Conservation (phyloP, 1,140 invertebrate species). For the Pantala flavescens region DNA sequence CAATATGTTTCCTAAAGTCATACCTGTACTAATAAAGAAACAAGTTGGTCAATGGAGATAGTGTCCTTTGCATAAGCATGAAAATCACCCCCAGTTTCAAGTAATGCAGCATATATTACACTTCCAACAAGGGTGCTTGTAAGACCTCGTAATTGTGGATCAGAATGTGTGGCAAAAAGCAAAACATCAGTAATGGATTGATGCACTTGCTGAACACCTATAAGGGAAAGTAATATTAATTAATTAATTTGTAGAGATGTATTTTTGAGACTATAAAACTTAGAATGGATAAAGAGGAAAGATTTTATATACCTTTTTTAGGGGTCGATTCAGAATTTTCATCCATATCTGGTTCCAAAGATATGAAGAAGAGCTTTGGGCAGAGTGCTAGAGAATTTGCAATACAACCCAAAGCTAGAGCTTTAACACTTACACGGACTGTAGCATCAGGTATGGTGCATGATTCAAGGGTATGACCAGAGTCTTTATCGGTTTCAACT, state of each 20-base stretch:
- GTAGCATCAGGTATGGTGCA: constrained; percentile 50
- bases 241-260: neutral
- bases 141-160: constrained; percentile 73
- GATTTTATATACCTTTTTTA: too few relatives aligned
- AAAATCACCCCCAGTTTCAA: constrained; percentile 46
- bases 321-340: neutral
- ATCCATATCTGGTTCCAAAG: constrained; percentile 42
- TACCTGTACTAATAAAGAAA: constrained; percentile 20
- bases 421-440: constrained; percentile 74
- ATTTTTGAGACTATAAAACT: neutral
- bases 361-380: constrained; percentile 54
- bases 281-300: too few relatives aligned
- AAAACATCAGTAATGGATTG: constrained; percentile 56
- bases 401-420: constrained; percentile 64
- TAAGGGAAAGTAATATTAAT: constrained; percentile 13
- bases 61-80: constrained; percentile 25
- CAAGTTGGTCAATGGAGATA: constrained; percentile 14
- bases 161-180: constrained; percentile 56
- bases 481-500: neutral
- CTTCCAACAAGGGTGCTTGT: constrained; percentile 53
- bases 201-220: neutral
- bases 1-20: neutral
- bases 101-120: constrained; percentile 51
- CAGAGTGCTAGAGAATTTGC: constrained; percentile 54
- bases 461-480: neutral